Conservation (phyloP, 2,797 vertebrate species). For the Pempheris klunzingeri region DNA sequence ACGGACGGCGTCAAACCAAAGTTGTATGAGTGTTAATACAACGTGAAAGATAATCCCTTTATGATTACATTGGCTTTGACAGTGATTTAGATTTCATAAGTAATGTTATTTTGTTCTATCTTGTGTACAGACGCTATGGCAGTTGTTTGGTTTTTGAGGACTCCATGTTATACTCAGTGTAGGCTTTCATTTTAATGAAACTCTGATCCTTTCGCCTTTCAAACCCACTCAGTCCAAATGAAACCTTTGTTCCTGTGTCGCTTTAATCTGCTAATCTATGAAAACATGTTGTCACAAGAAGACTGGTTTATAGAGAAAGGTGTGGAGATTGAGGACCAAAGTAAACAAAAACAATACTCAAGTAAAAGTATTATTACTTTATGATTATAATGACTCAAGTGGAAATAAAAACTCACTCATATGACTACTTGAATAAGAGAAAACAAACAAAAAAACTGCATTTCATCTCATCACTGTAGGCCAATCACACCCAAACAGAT, state of each 20-base stretch:
- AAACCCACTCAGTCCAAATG: not conserved
- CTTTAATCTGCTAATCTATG: conserved; percentile 1
- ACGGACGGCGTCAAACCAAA: not conserved
- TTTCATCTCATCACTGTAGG: too few relatives aligned
- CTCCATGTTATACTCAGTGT: not conserved
- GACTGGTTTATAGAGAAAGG: not conserved
- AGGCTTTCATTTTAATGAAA: conserved; percentile 1
- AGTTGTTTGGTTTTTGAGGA: not conserved
- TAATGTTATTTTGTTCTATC: not conserved
- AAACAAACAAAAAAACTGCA: too few relatives aligned
- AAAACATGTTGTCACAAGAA: not conserved
- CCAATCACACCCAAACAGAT: too few relatives aligned
- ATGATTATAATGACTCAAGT: too few relatives aligned
- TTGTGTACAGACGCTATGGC: not conserved
- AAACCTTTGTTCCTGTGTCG: not conserved
- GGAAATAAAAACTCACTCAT: too few relatives aligned
- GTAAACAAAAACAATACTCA: too few relatives aligned
- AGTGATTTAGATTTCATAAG: not conserved
- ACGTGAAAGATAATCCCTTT: not conserved
- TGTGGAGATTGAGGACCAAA: not conserved
- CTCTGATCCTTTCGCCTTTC: not conserved
- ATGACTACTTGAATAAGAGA: too few relatives aligned
- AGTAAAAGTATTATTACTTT: too few relatives aligned
- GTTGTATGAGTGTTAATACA: not conserved
- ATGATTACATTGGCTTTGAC: not conserved